Evolutionary conservation across 2,797 vertebrate genomes (phyloP).

Genomic region (Rhinatrema bivittatum): DNA sequence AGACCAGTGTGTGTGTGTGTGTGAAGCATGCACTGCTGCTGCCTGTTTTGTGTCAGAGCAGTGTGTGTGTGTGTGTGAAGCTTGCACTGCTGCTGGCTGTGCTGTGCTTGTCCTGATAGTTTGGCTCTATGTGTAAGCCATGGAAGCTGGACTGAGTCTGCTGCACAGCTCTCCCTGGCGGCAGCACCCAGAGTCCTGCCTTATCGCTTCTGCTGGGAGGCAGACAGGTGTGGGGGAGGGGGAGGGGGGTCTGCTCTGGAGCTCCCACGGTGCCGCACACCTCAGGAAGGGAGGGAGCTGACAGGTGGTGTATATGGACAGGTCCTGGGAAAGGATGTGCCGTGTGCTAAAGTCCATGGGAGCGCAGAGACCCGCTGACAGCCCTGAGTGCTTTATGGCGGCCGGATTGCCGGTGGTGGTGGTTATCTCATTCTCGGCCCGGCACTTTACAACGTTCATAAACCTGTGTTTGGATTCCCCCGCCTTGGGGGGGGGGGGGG

Average conservation of each 20-base stretch:
- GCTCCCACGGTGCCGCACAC: background rate
- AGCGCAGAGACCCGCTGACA: background rate
- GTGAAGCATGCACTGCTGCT: too few relatives aligned
- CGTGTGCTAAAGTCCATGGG: constrained; percentile 14
- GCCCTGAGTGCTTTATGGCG: constrained; percentile 8
- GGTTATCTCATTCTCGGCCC: background rate
- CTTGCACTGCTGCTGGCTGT: too few relatives aligned
- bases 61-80: too few relatives aligned
- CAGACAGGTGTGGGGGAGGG: background rate
- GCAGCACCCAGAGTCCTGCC: background rate
- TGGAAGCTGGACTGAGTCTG: background rate
- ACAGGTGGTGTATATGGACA: constrained; percentile 6
- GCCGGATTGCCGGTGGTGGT: too few relatives aligned
- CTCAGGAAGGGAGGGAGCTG: too few relatives aligned
- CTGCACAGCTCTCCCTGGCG: background rate
- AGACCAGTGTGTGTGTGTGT: too few relatives aligned
- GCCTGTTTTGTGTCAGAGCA: too few relatives aligned
- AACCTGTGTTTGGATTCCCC: too few relatives aligned
- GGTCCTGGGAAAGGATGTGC: background rate
- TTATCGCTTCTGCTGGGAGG: background rate
- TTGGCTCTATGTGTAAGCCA: constrained; percentile 32
- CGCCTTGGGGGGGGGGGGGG: too few relatives aligned
- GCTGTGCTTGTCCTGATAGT: too few relatives aligned
- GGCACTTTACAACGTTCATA: constrained; percentile 16
- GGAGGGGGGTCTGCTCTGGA: background rate